A percentile compares a stretch with the other conserved stretches of the same genome.
phyloP scores from a whole-genome alignment of 2,888 invertebrate genomes.

The Sycophila texana region DNA sequence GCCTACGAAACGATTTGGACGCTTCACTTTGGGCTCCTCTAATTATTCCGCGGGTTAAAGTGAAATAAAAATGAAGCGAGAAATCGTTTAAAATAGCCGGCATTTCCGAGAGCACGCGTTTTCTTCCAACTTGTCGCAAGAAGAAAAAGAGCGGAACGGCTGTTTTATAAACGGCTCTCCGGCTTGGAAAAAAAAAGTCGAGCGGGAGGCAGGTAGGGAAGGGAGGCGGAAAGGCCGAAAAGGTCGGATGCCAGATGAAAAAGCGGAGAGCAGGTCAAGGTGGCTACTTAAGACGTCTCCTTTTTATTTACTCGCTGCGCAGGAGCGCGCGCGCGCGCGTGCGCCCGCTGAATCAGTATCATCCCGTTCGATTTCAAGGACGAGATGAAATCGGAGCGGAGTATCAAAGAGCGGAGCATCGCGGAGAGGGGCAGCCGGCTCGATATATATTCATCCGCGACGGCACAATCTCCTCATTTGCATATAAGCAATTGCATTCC shows the following conservation, averaged over 20 bases:
- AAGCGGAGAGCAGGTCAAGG: constrained; percentile 45
- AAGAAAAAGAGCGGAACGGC: no score
- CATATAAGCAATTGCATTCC: constrained; percentile 57
- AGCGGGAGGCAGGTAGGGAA: no score
- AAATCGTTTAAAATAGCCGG: no score
- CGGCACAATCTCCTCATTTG: constrained; percentile 57
- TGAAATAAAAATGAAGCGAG: no score
- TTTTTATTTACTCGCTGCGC: neutral
- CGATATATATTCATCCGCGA: constrained; percentile 63
- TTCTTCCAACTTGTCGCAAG: no score
- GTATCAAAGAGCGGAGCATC: constrained; percentile 46
- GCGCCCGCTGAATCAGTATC: constrained; percentile 44
- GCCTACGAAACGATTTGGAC: constrained; percentile 24
- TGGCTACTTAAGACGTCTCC: constrained; percentile 25
- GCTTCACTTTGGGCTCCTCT: neutral
- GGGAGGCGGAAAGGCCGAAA: neutral
- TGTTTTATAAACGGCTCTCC: no score
- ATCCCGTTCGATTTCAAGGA: constrained; percentile 54
- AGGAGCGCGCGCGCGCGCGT: neutral
- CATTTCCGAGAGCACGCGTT: no score
- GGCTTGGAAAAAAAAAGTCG: no score
- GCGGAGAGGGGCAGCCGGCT: constrained; percentile 48
- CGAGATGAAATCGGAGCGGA: constrained; percentile 52
- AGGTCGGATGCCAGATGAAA: no score
- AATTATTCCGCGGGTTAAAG: no score